phyloP scores from a whole-genome alignment of 2,888 invertebrate species.

The Idaea straminata region DNA sequence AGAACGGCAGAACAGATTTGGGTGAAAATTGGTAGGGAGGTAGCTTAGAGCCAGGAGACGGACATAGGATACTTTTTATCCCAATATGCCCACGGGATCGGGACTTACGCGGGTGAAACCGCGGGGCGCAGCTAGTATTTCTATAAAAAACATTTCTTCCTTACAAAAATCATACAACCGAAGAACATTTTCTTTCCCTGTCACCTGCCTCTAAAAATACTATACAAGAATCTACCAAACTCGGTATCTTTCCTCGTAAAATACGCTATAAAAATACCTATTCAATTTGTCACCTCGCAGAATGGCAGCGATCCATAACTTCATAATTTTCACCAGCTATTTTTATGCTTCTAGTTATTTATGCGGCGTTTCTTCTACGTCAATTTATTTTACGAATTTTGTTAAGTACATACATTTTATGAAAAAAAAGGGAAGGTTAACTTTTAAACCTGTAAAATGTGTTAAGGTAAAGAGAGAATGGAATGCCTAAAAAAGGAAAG shows the following conservation, averaged over 20 bases:
- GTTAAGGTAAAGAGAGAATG: neutral
- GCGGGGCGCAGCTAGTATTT: too few relatives aligned
- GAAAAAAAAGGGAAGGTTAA: too few relatives aligned
- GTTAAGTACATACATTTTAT: neutral
- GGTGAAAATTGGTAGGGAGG: too few relatives aligned
- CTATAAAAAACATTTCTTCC: neutral
- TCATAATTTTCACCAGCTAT: slow-evolving; percentile 17
- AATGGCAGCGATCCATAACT: slow-evolving; percentile 30
- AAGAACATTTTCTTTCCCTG: slow-evolving; percentile 24
- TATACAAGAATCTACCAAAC: slow-evolving; percentile 35
- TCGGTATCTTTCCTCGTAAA: slow-evolving; percentile 52
- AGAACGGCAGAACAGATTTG: too few relatives aligned
- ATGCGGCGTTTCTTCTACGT: slow-evolving; percentile 3
- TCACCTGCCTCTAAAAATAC: slow-evolving; percentile 38
- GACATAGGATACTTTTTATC: too few relatives aligned
- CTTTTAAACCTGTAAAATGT: neutral
- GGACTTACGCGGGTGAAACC: too few relatives aligned
- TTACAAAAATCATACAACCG: slow-evolving; percentile 18
- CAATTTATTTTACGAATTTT: neutral
- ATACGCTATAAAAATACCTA: slow-evolving; percentile 59
- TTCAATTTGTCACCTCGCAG: slow-evolving; percentile 60
- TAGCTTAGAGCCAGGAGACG: too few relatives aligned
- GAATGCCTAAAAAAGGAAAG: neutral
- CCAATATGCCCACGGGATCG: too few relatives aligned
- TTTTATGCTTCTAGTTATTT: slow-evolving; percentile 2